Conservation (phyloP, 1,140 invertebrate genomes). For the Drosophila mayri region DNA sequence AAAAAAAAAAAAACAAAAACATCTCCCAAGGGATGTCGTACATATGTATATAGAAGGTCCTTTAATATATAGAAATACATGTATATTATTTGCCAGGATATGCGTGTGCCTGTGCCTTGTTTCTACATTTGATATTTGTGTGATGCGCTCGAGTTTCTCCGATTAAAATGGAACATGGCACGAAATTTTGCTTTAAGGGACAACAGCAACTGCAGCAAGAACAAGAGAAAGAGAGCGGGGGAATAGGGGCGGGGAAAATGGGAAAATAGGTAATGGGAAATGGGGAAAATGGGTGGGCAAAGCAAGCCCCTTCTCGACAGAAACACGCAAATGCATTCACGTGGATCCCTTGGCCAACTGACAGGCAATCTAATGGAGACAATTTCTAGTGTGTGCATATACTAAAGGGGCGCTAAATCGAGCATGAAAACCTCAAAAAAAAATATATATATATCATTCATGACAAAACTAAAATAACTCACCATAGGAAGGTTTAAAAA, state of each 20-base stretch:
- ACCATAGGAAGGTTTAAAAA: no score
- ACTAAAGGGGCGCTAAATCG: neutral
- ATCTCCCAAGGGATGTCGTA: conserved; percentile 9
- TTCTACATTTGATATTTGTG: conserved; percentile 36
- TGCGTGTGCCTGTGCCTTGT: neutral
- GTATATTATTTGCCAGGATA: conserved; percentile 1
- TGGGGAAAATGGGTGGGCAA: neutral
- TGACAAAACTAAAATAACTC: neutral
- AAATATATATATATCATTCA: neutral
- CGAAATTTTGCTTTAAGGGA: conserved; percentile 29
- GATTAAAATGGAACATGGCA: conserved; percentile 55
- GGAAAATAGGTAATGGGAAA: neutral
- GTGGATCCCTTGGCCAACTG: conserved; percentile 15
- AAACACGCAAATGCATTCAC: conserved; percentile 51
- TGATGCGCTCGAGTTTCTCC: conserved; percentile 36
- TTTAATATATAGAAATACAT: conserved; percentile 2
- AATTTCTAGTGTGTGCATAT: neutral
- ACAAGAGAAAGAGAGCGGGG: conserved; percentile 2
- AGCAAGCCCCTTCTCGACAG: conserved; percentile 28
- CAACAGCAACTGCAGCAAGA: neutral
- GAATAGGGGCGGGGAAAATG: neutral
- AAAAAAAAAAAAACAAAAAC: no score
- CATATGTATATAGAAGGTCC: conserved; percentile 1
- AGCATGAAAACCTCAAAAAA: neutral
- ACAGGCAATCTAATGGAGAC: conserved; percentile 23